Evolutionary conservation across 1,140 invertebrate species (phyloP).

Genomic region (Holcopasites calliopsidis): DNA sequence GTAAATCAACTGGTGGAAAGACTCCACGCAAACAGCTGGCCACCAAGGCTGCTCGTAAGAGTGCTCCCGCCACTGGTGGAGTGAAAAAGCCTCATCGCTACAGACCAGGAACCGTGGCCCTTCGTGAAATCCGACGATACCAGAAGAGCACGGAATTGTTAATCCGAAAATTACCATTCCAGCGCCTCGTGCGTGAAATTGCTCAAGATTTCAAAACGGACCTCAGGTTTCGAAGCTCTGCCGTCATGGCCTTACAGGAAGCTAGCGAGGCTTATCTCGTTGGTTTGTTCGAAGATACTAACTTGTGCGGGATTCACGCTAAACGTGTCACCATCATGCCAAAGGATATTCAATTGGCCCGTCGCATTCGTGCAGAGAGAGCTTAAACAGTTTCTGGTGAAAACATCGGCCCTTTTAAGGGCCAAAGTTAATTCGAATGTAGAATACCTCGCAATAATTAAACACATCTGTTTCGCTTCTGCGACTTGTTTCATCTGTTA

Average conservation of each 20-base stretch:
- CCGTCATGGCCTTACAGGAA: background rate
- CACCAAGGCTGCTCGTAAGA: slow-evolving; percentile 89
- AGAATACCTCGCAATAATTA: too few relatives aligned
- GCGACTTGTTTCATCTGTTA: too few relatives aligned
- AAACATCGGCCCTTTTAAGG: background rate
- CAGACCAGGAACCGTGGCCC: slow-evolving; percentile 41
- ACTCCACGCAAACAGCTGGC: slow-evolving; percentile 93
- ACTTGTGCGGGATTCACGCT: background rate
- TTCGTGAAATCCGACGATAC: slow-evolving; percentile 48
- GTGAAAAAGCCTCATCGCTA: slow-evolving; percentile 87
- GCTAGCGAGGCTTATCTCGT: background rate
- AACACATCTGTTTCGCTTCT: too few relatives aligned
- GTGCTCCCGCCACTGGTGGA: slow-evolving; percentile 86
- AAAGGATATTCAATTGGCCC: background rate
- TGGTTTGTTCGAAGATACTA: background rate
- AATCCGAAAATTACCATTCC: slow-evolving; percentile 46
- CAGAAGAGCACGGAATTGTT: slow-evolving; percentile 45
- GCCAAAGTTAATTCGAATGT: too few relatives aligned
- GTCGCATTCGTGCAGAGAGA: background rate
- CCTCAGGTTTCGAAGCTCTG: slow-evolving; percentile 27
- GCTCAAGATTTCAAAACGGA: slow-evolving; percentile 44
- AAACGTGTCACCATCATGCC: background rate
- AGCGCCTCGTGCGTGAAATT: slow-evolving; percentile 43
- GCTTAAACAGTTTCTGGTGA: background rate
- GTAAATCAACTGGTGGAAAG: slow-evolving; percentile 80